Conservation (phyloP, 2,113 vertebrate species). For the Ptilorrhoa leucosticta region DNA sequence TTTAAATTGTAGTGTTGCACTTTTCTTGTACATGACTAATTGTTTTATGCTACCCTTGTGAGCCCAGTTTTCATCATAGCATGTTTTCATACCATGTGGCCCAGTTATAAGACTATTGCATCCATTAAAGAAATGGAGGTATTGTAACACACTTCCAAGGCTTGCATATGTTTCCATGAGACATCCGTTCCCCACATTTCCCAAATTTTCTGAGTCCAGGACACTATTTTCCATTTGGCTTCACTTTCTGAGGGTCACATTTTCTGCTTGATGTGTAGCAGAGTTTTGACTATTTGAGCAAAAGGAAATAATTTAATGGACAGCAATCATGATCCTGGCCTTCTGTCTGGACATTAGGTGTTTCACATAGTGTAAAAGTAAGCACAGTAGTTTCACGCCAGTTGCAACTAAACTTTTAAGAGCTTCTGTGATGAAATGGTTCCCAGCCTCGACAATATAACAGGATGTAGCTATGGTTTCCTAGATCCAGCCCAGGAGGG, state of each 20-base stretch:
- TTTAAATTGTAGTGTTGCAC: constrained; percentile 62
- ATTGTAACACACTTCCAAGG: constrained; percentile 25
- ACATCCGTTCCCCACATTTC: not conserved
- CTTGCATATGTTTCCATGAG: not conserved
- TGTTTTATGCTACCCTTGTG: constrained; percentile 19
- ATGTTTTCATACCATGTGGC: constrained; percentile 26
- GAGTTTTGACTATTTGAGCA: constrained; percentile 48
- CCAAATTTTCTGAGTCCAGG: constrained; percentile 31
- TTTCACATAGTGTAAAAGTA: not conserved
- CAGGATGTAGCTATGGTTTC: not conserved
- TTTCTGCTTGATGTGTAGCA: constrained; percentile 43
- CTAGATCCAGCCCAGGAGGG: not conserved
- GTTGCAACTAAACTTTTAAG: not conserved
- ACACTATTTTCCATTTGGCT: constrained; percentile 54
- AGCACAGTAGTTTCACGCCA: not conserved
- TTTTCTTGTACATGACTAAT: constrained; percentile 58
- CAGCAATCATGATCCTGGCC: not conserved
- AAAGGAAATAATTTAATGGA: not conserved
- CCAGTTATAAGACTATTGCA: not conserved
- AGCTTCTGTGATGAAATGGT: not conserved
- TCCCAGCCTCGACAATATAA: not conserved
- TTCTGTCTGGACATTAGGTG: not conserved
- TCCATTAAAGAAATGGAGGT: not conserved
- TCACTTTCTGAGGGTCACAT: constrained; percentile 24
- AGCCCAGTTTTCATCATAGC: constrained; percentile 19